These are phyloP conservation scores for Pagrus major DNA, from an alignment of 2,113 vertebrate genomes.

Conservation along the genomic window DNA sequence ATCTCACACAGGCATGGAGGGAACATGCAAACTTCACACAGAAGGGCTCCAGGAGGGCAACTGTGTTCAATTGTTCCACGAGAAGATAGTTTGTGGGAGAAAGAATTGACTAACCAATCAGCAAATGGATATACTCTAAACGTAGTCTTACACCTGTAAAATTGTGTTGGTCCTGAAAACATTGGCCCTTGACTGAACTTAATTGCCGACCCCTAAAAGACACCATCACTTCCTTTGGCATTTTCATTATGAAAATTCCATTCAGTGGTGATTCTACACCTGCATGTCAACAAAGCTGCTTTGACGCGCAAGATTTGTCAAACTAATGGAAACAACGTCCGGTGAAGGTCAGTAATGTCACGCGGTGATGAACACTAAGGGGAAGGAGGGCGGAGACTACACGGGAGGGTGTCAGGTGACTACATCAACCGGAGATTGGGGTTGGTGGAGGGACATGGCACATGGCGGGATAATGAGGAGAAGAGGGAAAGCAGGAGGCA, in stretches of 20 bases:
- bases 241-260: constrained; percentile 69
- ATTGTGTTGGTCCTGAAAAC: constrained; percentile 7
- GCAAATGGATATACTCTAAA: constrained; percentile 20
- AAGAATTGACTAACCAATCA: neutral
- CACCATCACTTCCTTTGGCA: constrained; percentile 56
- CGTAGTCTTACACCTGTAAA: neutral
- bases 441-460: constrained; percentile 40
- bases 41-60: too few relatives aligned
- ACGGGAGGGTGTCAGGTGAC: constrained; percentile 63
- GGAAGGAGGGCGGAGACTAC: constrained; percentile 21
- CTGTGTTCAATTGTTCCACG: too few relatives aligned
- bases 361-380: constrained; percentile 74
- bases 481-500: constrained; percentile 35
- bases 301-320: constrained; percentile 78
- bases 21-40: too few relatives aligned
- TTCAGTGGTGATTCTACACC: constrained; percentile 61
- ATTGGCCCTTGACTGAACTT: constrained; percentile 28
- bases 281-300: constrained; percentile 70
- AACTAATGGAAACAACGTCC: constrained; percentile 79
- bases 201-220: constrained; percentile 49
- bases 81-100: neutral
- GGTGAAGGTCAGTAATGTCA: constrained; percentile 79
- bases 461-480: constrained; percentile 52
- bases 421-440: constrained; percentile 30
- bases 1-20: too few relatives aligned